A percentile compares a stretch with the other conserved stretches of the same genome.
These are phyloP conservation scores for Radopholus similis DNA, from an alignment of 1,140 invertebrate species.

Conservation along the genomic window DNA sequence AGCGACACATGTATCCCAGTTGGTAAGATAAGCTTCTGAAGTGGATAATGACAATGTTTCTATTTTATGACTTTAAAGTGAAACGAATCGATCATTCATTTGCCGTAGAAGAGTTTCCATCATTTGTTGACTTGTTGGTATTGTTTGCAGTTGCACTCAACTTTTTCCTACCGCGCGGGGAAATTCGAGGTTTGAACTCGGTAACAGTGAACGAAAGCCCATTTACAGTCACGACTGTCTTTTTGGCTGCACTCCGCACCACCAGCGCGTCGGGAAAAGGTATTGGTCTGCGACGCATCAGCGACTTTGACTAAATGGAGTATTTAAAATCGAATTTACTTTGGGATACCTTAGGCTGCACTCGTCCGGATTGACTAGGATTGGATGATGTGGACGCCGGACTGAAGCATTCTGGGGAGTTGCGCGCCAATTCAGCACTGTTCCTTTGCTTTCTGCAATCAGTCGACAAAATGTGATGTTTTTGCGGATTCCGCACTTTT, in stretches of 20 bases:
- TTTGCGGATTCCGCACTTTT: background rate
- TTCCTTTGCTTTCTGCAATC: slow-evolving; percentile 30
- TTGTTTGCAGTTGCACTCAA: background rate
- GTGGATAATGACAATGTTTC: no score
- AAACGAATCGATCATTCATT: background rate
- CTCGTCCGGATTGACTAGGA: background rate
- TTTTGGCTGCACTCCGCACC: slow-evolving; percentile 18
- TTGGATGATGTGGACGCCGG: slow-evolving; percentile 17
- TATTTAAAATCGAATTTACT: background rate
- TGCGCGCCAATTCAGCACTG: slow-evolving; percentile 26
- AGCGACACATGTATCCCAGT: no score
- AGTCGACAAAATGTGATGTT: background rate
- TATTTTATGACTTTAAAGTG: no score
- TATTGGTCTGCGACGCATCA: slow-evolving; percentile 9
- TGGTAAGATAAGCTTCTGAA: no score
- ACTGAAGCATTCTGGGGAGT: slow-evolving; percentile 32
- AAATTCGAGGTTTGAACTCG: slow-evolving; percentile 25
- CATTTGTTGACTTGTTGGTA: background rate
- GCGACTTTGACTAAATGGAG: background rate
- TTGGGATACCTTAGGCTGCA: background rate
- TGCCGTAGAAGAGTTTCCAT: no score
- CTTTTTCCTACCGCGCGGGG: slow-evolving; percentile 10
- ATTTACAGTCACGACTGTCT: slow-evolving; percentile 23
- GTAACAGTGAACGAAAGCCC: slow-evolving; percentile 32
- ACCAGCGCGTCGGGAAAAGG: slow-evolving; percentile 27